Evolutionary conservation across 2,888 invertebrate species (phyloP).

Genomic region (Papilio protenor): DNA sequence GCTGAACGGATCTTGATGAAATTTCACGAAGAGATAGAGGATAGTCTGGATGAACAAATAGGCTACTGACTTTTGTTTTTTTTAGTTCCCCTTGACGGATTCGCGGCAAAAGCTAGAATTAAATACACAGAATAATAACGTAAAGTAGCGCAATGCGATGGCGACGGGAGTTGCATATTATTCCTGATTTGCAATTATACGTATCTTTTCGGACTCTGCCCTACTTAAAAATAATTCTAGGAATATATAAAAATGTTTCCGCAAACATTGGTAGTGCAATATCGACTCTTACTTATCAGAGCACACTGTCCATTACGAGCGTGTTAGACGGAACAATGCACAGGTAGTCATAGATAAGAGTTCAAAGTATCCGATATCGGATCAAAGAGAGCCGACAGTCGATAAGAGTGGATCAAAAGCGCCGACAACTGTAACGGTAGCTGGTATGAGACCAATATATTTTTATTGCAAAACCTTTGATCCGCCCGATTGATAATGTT

Average conservation of each 20-base stretch:
- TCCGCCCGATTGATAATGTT: slow-evolving; percentile 61
- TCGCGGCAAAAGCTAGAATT: too few species aligned
- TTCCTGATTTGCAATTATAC: not conserved
- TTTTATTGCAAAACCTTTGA: slow-evolving; percentile 65
- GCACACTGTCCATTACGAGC: slow-evolving; percentile 57
- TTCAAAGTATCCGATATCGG: slow-evolving; percentile 68
- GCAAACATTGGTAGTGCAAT: slow-evolving; percentile 42
- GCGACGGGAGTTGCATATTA: not conserved
- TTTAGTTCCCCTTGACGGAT: too few species aligned
- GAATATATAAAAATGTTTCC: slow-evolving; percentile 37
- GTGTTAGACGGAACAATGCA: slow-evolving; percentile 63
- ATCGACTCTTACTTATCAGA: slow-evolving; percentile 50
- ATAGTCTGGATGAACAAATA: too few species aligned
- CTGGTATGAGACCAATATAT: slow-evolving; percentile 61
- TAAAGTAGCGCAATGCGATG: not conserved
- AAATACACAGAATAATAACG: too few species aligned
- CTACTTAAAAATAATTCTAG: slow-evolving; percentile 10
- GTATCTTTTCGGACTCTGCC: not conserved
- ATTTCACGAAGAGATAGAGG: too few species aligned
- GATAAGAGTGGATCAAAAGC: slow-evolving; percentile 66
- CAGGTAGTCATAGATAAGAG: slow-evolving; percentile 71
- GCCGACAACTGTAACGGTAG: slow-evolving; percentile 70
- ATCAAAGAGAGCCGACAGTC: slow-evolving; percentile 65
- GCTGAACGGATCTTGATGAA: too few species aligned
- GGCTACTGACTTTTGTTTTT: too few species aligned